Conservation (phyloP, 1,140 invertebrate genomes). For the Delia radicum region DNA sequence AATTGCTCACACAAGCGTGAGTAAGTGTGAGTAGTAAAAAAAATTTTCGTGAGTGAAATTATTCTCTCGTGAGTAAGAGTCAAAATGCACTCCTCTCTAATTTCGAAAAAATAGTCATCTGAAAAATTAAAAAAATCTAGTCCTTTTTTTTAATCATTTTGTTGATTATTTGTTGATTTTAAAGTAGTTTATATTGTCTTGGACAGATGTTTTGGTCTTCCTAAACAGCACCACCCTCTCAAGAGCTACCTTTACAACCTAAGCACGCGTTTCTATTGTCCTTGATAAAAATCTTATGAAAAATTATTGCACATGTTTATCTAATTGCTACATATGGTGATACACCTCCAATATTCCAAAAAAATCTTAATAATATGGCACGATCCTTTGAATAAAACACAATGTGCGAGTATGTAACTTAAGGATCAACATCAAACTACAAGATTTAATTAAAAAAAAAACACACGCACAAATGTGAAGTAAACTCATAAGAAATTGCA, state of each 20-base stretch:
- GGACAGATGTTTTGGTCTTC: background rate
- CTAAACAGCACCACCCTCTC: background rate
- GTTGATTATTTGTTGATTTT: no score
- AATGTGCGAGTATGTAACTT: background rate
- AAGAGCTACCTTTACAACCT: background rate
- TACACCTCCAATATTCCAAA: background rate
- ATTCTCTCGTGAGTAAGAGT: no score
- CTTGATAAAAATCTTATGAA: background rate
- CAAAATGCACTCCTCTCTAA: no score
- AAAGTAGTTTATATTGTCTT: no score
- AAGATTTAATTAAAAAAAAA: background rate
- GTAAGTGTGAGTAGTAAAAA: no score
- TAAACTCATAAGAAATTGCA: background rate
- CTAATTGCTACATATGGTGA: slow-evolving; percentile 19
- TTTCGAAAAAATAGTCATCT: no score
- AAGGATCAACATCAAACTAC: background rate
- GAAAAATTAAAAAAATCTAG: no score
- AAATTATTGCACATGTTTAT: slow-evolving; percentile 13
- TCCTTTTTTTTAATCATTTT: no score
- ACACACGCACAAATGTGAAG: background rate
- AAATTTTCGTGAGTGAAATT: no score
- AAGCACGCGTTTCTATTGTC: background rate
- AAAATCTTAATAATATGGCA: background rate
- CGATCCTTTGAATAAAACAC: background rate
- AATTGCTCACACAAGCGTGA: no score